Evolutionary conservation across 64 coral and sea anemone genomes (phyloP).

Genomic region (Actinia tenebrosa): DNA sequence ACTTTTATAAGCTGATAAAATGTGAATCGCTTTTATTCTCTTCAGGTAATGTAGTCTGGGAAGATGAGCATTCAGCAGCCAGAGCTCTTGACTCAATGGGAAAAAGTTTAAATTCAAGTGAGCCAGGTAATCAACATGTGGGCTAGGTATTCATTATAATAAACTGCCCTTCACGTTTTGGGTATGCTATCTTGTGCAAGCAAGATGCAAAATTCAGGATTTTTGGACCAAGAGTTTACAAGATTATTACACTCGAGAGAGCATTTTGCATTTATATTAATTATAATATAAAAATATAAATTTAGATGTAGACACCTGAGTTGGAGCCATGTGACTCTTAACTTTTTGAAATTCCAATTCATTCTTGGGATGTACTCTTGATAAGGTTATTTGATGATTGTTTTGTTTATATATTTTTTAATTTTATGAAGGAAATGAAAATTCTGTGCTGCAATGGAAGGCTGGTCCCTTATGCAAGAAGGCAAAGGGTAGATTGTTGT

Average conservation of each 20-base stretch:
- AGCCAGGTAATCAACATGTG: background rate
- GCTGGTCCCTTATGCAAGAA: conserved; percentile 36
- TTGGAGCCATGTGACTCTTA: too few species aligned
- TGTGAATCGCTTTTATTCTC: background rate
- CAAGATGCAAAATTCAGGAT: too few species aligned
- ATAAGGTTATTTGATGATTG: background rate
- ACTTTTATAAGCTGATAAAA: too few species aligned
- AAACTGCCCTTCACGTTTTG: too few species aligned
- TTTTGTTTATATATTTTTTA: background rate
- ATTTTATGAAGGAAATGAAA: background rate
- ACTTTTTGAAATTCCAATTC: too few species aligned
- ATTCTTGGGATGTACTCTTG: background rate
- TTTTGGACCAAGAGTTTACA: too few species aligned
- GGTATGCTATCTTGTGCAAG: too few species aligned
- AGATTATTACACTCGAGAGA: too few species aligned
- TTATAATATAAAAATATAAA: too few species aligned
- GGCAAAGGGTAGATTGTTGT: conserved; percentile 53
- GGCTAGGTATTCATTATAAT: too few species aligned
- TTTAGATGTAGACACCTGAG: too few species aligned
- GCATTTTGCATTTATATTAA: too few species aligned
- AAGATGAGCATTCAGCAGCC: conserved; percentile 85
- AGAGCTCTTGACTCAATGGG: conserved; percentile 62
- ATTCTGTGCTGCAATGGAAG: background rate
- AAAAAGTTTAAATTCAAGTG: conserved; percentile 46
- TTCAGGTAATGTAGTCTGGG: conserved; percentile 93